Evolutionary conservation across 2,113 vertebrate species (phyloP).

Genomic region (Otolemur garnettii): DNA sequence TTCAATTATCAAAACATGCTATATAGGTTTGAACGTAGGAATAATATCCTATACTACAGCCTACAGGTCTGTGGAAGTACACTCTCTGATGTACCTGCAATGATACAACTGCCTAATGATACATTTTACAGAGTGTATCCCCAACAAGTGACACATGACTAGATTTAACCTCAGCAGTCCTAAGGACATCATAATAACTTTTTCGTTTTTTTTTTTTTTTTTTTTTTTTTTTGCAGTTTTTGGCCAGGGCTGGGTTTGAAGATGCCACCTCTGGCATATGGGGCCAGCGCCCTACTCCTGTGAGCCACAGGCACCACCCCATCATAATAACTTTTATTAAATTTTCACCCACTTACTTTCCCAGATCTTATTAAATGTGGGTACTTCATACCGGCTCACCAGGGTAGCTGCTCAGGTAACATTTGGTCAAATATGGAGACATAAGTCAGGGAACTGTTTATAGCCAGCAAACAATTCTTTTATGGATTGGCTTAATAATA

Average conservation of each 20-base stretch:
- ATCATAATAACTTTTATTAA: not conserved
- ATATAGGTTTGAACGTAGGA: too few species aligned
- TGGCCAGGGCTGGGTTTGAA: too few species aligned
- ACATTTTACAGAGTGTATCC: too few species aligned
- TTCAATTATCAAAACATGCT: too few species aligned
- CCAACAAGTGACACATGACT: not conserved
- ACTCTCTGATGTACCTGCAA: not conserved
- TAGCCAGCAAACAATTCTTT: not conserved
- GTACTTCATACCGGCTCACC: not conserved
- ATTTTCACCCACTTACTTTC: constrained; percentile 32
- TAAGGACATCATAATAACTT: not conserved
- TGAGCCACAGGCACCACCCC: too few species aligned
- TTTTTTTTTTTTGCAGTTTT: too few species aligned
- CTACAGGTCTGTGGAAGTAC: not conserved
- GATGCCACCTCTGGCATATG: too few species aligned
- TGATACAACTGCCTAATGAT: not conserved
- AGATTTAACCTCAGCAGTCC: not conserved
- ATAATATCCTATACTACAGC: too few species aligned
- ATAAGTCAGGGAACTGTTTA: not conserved
- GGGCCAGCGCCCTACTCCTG: too few species aligned
- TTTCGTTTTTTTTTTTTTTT: not conserved
- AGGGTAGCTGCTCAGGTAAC: not conserved
- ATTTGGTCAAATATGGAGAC: not conserved
- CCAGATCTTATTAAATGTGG: not conserved
- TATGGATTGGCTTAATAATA: not conserved